phyloP scores from a whole-genome alignment of 2,888 invertebrate species.

The Drosophila formosana region DNA sequence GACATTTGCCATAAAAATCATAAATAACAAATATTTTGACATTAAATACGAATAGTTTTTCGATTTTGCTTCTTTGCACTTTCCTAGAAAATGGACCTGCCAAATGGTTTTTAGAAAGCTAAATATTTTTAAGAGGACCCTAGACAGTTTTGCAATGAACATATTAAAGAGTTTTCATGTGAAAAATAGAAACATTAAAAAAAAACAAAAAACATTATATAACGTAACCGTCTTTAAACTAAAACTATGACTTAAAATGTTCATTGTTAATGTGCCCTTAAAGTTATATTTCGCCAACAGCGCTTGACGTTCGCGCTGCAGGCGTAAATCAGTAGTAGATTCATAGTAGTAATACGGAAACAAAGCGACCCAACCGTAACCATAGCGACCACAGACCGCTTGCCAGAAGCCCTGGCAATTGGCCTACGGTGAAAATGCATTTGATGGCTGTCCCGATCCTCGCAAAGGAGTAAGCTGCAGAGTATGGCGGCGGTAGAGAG shows the following conservation, averaged over 20 bases:
- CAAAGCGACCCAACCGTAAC: constrained; percentile 24
- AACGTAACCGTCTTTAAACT: too few relatives aligned
- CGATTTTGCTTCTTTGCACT: constrained; percentile 11
- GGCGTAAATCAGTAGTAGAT: constrained; percentile 19
- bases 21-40: constrained; percentile 62
- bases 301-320: neutral
- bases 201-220: neutral
- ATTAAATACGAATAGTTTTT: constrained; percentile 39
- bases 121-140: neutral
- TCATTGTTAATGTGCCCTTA: neutral
- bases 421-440: constrained; percentile 30
- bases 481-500: neutral
- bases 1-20: constrained; percentile 54
- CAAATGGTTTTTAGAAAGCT: constrained; percentile 26
- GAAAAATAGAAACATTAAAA: neutral
- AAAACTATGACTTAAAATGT: neutral
- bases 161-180: neutral
- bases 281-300: neutral
- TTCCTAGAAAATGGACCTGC: constrained; percentile 30
- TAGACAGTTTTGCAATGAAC: neutral
- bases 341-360: constrained; percentile 7
- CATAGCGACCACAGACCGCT: constrained; percentile 4
- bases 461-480: neutral
- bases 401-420: constrained; percentile 6
- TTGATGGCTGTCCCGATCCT: constrained; percentile 13